These are phyloP conservation scores for Apamea crenata DNA, from an alignment of 2,888 invertebrate genomes.

Conservation along the genomic window DNA sequence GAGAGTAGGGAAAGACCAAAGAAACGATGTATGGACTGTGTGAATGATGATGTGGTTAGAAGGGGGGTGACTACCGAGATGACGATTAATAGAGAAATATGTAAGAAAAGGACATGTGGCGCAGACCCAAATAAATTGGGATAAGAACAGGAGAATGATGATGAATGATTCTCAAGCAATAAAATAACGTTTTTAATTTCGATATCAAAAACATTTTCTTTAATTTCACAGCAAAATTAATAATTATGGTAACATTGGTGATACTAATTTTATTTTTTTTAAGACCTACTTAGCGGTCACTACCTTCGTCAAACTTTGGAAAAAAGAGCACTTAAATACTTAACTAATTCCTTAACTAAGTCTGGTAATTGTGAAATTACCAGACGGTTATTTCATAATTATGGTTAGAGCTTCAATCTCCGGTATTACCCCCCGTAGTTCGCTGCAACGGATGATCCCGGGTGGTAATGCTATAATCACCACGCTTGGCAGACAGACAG, in stretches of 20 bases:
- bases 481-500: neutral
- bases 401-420: slow-evolving; percentile 14
- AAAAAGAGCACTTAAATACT: neutral
- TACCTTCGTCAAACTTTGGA: neutral
- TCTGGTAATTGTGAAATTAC: slow-evolving; percentile 34
- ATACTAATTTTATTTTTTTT: slow-evolving; percentile 3
- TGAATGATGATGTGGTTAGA: no score
- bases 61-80: no score
- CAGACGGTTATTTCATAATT: slow-evolving; percentile 34
- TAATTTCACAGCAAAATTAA: slow-evolving; percentile 15
- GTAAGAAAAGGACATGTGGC: no score
- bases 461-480: slow-evolving; percentile 42
- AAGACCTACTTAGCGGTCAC: neutral
- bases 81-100: no score
- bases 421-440: slow-evolving; percentile 37
- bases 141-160: no score
- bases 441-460: slow-evolving; percentile 5
- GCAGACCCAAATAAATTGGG: no score
- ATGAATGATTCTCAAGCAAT: no score
- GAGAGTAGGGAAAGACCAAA: no score
- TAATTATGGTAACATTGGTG: neutral
- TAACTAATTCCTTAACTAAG: slow-evolving; percentile 1
- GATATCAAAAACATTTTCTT: neutral
- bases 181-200: no score
- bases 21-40: no score